Evolutionary conservation across 2,113 vertebrate genomes (phyloP), one percentile per base, ranked within the genome.

Genomic region (Dicrurus megarhynchus): DNA sequence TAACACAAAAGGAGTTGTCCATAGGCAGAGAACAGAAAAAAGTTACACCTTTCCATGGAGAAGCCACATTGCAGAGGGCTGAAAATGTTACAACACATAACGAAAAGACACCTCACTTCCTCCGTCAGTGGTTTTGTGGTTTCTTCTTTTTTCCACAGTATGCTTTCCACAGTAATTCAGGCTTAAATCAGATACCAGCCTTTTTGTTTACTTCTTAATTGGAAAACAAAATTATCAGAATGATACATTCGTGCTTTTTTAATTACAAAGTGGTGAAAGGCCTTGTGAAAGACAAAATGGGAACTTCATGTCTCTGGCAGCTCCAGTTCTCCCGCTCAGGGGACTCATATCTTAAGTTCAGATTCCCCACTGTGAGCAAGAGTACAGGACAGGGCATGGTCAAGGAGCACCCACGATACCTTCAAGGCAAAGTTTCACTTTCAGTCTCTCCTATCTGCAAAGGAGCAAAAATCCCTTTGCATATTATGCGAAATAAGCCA

Each of bases 31-130:
- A 47, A 28, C 3, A 53, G 53, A 74, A 53, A 50, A 33, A 19
- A 24, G 3, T 64, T 63, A 44, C 4, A 11, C 2, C 1, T 20
- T 68, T 81, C 35, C 39, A 32, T 6, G 12, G 17, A 84, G 27
- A 65, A 82, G 50, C 6, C 23, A 44, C 16, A 35, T 5, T 61
- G 24, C 28, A 39, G 7, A 13, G 37, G 13, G 17, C 21, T 81
- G 37, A 63, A 90, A 95, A 42, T 1, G 0, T 52, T 57, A 71
- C 4, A 33, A 12, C 6, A 9, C 3, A 4, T 13, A 7, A 80
- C 7, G 2, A 22, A 41, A 65, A 37, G 20, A 32, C 2, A 26
- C 6, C 2, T 10, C 39, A 47, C 7, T 8, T 0, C 3, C 10
- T 11, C 5, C 5, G 35, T 12, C 21, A 18, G 8, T 20, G 46